Percentiles rank a stretch among this genome's conserved stretches.
Evolutionary conservation across 2,797 vertebrate species (phyloP).

Genomic region (Cheirogaleus major): DNA sequence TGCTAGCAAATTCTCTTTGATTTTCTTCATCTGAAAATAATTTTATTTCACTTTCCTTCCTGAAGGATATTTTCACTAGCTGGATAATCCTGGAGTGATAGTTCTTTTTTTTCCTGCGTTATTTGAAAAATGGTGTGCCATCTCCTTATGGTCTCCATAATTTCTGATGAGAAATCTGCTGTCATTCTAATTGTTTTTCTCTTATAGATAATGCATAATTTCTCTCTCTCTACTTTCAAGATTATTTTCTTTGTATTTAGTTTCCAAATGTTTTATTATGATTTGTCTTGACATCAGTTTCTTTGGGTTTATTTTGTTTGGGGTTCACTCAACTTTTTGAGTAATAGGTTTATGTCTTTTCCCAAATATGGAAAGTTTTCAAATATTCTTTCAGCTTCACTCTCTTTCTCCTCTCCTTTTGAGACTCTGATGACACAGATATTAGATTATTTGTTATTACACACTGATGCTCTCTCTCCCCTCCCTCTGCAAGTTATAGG

Average conservation of each 20-base stretch:
- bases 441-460: not conserved
- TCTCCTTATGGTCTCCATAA: not conserved
- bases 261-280: not conserved
- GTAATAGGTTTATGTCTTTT: not conserved
- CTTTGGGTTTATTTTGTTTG: not conserved
- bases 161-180: not conserved
- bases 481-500: not conserved
- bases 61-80: not conserved
- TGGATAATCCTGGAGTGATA: not conserved
- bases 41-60: not conserved
- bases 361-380: not conserved
- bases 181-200: not conserved
- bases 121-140: not conserved
- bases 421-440: not conserved
- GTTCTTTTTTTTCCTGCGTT: not conserved
- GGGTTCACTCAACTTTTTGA: not conserved
- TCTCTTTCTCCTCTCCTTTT: not conserved
- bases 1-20: not conserved
- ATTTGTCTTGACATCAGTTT: not conserved
- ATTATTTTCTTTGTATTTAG: not conserved
- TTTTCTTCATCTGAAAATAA: not conserved
- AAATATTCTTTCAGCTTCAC: not conserved
- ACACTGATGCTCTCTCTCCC: not conserved
- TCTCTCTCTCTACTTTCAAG: not conserved
- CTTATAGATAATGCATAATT: not conserved